Percentiles rank a stretch among this genome's conserved stretches.
These are phyloP conservation scores for Chesias legatella DNA, from an alignment of 2,888 invertebrate genomes.

Conservation along the genomic window DNA sequence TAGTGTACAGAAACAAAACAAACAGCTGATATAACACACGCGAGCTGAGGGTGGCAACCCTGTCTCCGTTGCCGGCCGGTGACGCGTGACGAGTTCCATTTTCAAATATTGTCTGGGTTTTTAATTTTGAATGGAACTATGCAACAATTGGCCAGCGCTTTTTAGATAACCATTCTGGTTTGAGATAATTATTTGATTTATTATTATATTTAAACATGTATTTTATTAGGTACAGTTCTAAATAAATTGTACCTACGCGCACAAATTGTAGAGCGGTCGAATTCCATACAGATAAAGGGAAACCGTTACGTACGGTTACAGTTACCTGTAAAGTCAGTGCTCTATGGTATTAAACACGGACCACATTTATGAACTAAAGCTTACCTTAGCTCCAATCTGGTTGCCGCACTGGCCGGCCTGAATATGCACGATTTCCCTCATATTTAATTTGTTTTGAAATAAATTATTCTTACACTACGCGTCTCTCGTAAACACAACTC, in stretches of 20 bases:
- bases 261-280: conserved; percentile 6
- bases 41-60: conserved; percentile 35
- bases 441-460: conserved; percentile 73
- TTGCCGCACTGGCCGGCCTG: conserved; percentile 93
- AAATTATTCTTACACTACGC: conserved; percentile 70
- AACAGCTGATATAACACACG: conserved; percentile 22
- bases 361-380: conserved; percentile 11
- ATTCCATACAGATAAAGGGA: conserved; percentile 14
- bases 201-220: too few species aligned
- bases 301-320: conserved; percentile 27
- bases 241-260: too few species aligned
- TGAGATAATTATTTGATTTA: too few species aligned
- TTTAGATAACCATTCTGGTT: conserved; percentile 6
- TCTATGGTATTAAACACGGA: conserved; percentile 11
- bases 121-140: conserved; percentile 45
- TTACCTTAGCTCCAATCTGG: conserved; percentile 86
- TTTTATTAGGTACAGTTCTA: too few species aligned
- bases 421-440: conserved; percentile 92
- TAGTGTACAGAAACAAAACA: too few species aligned
- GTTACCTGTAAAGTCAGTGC: conserved; percentile 2
- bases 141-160: conserved; percentile 38
- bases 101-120: conserved; percentile 36
- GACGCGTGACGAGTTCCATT: conserved; percentile 45
- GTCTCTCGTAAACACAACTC: conserved; percentile 68
- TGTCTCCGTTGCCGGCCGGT: conserved; percentile 25